Percentiles rank a stretch among this genome's conserved stretches.
phyloP scores from a whole-genome alignment of 2,113 vertebrate species.

The Grallaria varia region DNA sequence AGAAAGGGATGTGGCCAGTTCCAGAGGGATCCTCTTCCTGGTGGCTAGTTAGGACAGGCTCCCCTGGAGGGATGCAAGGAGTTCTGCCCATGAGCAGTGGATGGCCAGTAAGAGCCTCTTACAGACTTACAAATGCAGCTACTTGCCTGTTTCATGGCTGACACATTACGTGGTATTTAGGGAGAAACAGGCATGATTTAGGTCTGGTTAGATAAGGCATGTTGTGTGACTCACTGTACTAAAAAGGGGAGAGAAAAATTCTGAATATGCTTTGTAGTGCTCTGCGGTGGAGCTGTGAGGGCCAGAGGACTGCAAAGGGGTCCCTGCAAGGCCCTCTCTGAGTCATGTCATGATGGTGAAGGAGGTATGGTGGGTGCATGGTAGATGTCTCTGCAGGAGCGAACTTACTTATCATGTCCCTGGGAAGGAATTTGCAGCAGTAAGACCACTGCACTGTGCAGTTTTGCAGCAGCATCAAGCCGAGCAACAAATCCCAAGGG shows the following conservation, averaged over 20 bases:
- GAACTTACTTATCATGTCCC: fast-evolving
- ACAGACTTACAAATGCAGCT: not conserved
- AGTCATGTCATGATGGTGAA: not conserved
- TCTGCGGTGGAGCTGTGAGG: not conserved
- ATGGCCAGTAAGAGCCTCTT: not conserved
- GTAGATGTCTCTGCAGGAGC: fast-evolving
- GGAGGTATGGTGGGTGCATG: not conserved
- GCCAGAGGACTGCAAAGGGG: not conserved
- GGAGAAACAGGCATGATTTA: not conserved
- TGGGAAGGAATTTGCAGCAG: not conserved
- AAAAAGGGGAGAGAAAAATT: not conserved
- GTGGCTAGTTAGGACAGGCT: not conserved
- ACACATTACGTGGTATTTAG: not conserved
- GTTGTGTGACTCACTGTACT: not conserved
- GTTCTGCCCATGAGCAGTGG: not conserved
- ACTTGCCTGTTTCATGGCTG: conserved; percentile 17
- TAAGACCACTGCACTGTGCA: not conserved
- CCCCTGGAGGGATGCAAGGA: fast-evolving
- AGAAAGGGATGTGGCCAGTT: not conserved
- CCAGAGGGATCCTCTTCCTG: not conserved
- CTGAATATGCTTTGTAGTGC: not conserved
- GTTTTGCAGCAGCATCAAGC: not conserved
- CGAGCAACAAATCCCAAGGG: not conserved
- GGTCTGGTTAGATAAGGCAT: not conserved
- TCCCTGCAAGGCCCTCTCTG: fast-evolving